These are phyloP conservation scores for Lathronympha strigana DNA, from an alignment of 2,888 invertebrate genomes.

Conservation along the genomic window DNA sequence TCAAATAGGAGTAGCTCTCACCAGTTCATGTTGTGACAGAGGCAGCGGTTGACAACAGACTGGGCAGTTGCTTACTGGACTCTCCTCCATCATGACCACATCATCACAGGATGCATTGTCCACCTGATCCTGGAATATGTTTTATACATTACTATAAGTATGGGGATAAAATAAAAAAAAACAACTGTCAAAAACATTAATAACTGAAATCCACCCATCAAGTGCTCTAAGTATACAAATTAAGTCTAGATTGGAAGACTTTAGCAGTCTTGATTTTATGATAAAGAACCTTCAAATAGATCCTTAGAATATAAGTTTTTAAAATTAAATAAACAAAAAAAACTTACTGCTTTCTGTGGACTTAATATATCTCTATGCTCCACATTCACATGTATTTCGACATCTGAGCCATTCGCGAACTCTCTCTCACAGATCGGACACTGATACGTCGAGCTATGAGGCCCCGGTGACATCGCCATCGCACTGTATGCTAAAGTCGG, in stretches of 20 bases:
- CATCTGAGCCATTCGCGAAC: slow-evolving; percentile 89
- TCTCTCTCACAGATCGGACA: slow-evolving; percentile 92
- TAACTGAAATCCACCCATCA: too few species aligned
- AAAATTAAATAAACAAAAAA: background rate
- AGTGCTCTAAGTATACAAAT: too few species aligned
- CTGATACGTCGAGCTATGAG: slow-evolving; percentile 83
- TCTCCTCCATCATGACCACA: slow-evolving; percentile 80
- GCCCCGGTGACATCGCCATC: slow-evolving; percentile 78
- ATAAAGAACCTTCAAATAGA: too few species aligned
- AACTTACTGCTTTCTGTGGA: slow-evolving; percentile 80
- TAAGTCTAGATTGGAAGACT: too few species aligned
- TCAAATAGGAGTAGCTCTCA: too few species aligned
- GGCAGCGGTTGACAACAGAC: slow-evolving; percentile 79
- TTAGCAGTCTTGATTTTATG: too few species aligned
- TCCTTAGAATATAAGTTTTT: too few species aligned
- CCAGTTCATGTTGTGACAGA: slow-evolving; percentile 76
- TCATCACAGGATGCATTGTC: slow-evolving; percentile 81
- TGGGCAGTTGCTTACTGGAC: slow-evolving; percentile 77
- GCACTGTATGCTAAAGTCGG: slow-evolving; percentile 61
- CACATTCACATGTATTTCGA: slow-evolving; percentile 93
- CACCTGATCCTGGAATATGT: slow-evolving; percentile 70
- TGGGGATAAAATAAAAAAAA: too few species aligned
- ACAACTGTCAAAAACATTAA: too few species aligned
- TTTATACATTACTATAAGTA: too few species aligned
- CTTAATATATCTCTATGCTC: slow-evolving; percentile 93